Evolutionary conservation across 2,888 invertebrate genomes (phyloP), one percentile per base, ranked within the genome.

Genomic region (Limenitis camilla): DNA sequence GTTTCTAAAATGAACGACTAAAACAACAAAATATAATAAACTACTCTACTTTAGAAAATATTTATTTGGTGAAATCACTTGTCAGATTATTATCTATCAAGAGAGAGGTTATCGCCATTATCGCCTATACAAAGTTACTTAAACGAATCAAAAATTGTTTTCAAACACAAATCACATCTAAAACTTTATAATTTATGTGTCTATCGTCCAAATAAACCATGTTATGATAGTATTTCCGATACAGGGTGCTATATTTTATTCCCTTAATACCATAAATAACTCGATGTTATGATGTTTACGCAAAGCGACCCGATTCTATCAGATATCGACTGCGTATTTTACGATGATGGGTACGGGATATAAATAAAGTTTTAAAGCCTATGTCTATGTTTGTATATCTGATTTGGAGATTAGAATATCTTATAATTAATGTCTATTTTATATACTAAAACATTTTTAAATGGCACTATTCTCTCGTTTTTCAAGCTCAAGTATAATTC

Each of bases 251-350:
- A 59, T 59, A 62, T 59, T 61, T 59, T 61, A 58, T 56, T 55
- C 53, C 50, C 52, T 55, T 55, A 52, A 59, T 47, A 40, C 52
- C 59, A 51, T 62, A 62, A 62, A 62, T 61, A 61, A 59, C 60
- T 51, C 41, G 44, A 55, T 38, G 57, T 58, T 60, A 61, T 61
- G 61, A 62, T 61, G 60, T 62, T 59, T 59, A 60, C 60, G 59
- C 46, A 56, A 56, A 58, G 54, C 51, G 53, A 48, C 49, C 47
- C 47, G 52, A 50, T 56, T 54, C 52, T 47, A 54, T 56, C 56
- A 32, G 49, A 52, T 53, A 53, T 45, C 44, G 49, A 52, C 54
- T 39, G 43, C 29, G 35, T 38, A 31, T 33, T 56, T 56, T 56
- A 54, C 49, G 44, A 54, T 11, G 44, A 49, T 31, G 40, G 47